phyloP scores from a whole-genome alignment of 2,888 invertebrate genomes.

The Cephalotes varians region DNA sequence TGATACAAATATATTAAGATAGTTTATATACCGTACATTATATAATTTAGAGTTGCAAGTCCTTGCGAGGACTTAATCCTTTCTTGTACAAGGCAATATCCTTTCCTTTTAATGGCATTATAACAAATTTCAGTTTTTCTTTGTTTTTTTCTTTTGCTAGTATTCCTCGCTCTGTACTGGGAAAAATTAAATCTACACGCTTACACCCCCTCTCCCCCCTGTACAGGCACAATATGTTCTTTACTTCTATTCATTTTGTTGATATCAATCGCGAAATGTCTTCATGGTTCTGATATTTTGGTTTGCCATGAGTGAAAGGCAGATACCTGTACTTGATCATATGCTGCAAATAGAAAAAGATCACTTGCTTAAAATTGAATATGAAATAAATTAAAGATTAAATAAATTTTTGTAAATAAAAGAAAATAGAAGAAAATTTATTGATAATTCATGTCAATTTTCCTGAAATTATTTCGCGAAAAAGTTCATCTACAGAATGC shows the following conservation, averaged over 20 bases:
- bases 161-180: conserved; percentile 59
- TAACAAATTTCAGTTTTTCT: conserved; percentile 62
- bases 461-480: neutral
- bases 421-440: neutral
- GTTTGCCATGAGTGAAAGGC: conserved; percentile 99
- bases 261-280: conserved; percentile 82
- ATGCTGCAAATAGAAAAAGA: conserved; percentile 90
- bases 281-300: conserved; percentile 93
- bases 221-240: conserved; percentile 76
- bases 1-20: conserved; percentile 85
- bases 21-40: conserved; percentile 73
- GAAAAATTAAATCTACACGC: conserved; percentile 79
- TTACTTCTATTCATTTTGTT: conserved; percentile 81
- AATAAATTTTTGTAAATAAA: neutral
- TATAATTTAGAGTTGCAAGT: conserved; percentile 66
- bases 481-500: neutral
- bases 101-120: conserved; percentile 66
- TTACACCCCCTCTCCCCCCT: conserved; percentile 70
- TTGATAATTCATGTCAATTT: neutral
- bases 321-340: conserved; percentile 99
- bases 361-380: neutral
- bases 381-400: neutral
- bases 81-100: conserved; percentile 69
- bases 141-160: conserved; percentile 6
- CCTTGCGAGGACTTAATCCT: conserved; percentile 56